Evolutionary conservation across 2,113 vertebrate genomes (phyloP).

Genomic region (Carassius carassius): DNA sequence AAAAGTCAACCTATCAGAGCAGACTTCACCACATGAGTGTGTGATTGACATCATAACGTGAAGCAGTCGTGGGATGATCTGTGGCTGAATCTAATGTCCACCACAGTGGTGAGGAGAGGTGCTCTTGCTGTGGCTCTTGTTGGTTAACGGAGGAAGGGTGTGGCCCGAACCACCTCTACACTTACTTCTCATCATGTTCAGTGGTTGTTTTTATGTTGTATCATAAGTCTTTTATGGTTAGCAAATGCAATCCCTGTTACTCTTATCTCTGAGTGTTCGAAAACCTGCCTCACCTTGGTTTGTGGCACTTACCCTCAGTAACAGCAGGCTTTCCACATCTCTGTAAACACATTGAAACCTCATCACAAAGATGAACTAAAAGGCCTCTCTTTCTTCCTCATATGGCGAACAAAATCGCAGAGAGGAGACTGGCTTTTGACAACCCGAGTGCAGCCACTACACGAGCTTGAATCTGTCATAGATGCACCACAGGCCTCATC

Average conservation of each 20-base stretch:
- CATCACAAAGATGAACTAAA: conserved; percentile 12
- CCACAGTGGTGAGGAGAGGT: not conserved
- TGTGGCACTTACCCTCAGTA: conserved; percentile 39
- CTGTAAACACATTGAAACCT: conserved; percentile 32
- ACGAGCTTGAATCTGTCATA: conserved; percentile 11
- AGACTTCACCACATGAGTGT: not conserved
- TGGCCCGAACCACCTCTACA: conserved; percentile 3
- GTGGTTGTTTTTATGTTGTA: conserved; percentile 31
- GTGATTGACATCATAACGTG: not conserved
- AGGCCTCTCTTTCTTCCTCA: conserved; percentile 23
- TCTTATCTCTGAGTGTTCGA: conserved; percentile 36
- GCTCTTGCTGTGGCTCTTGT: not conserved
- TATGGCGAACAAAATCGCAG: conserved; percentile 21
- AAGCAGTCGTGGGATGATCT: not conserved
- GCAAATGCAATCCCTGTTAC: conserved; percentile 26
- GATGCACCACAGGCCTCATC: conserved; percentile 24
- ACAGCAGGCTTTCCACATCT: conserved; percentile 36
- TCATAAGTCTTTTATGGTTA: conserved; percentile 32
- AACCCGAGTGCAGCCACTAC: conserved; percentile 24
- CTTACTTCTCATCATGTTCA: conserved; percentile 10
- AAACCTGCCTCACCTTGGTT: conserved; percentile 36
- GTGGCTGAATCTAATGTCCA: conserved; percentile 18
- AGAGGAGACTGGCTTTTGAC: conserved; percentile 42
- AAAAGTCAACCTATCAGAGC: not conserved
- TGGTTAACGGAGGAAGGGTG: conserved; percentile 25